Evolutionary conservation across 2,888 invertebrate genomes (phyloP).

Genomic region (Esperia sulphurella): DNA sequence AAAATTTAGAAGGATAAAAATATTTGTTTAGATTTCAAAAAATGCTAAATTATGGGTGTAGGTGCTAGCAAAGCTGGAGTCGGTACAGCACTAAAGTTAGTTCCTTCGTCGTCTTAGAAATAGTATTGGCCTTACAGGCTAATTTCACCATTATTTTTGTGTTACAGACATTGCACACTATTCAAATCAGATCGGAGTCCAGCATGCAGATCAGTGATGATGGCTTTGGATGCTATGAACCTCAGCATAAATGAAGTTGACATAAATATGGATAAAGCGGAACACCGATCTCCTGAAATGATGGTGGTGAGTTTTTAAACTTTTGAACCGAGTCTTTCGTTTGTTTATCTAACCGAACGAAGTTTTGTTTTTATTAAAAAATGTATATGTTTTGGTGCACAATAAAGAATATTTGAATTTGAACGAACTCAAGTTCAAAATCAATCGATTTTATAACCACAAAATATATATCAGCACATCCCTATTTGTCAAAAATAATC

Average conservation of each 20-base stretch:
- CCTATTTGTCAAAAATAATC: background rate
- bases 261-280: constrained; percentile 50
- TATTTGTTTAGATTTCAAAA: background rate
- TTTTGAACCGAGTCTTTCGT: too few relatives aligned
- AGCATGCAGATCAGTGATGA: constrained; percentile 58
- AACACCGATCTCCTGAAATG: constrained; percentile 44
- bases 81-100: constrained; percentile 22
- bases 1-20: background rate
- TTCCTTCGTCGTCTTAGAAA: background rate
- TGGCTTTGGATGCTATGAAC: constrained; percentile 58
- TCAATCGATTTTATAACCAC: background rate
- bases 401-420: too few relatives aligned
- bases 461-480: background rate
- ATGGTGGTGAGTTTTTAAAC: constrained; percentile 22
- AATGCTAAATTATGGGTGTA: constrained; percentile 21
- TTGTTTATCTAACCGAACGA: too few relatives aligned
- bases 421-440: background rate
- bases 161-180: constrained; percentile 45
- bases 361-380: too few relatives aligned
- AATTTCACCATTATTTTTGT: too few relatives aligned
- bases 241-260: constrained; percentile 54
- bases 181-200: constrained; percentile 63
- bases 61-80: constrained; percentile 19
- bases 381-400: too few relatives aligned
- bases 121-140: too few relatives aligned